Evolutionary conservation across 1,140 invertebrate genomes (phyloP), one percentile per base, ranked within the genome.

Genomic region (Leptonema lineaticorne): DNA sequence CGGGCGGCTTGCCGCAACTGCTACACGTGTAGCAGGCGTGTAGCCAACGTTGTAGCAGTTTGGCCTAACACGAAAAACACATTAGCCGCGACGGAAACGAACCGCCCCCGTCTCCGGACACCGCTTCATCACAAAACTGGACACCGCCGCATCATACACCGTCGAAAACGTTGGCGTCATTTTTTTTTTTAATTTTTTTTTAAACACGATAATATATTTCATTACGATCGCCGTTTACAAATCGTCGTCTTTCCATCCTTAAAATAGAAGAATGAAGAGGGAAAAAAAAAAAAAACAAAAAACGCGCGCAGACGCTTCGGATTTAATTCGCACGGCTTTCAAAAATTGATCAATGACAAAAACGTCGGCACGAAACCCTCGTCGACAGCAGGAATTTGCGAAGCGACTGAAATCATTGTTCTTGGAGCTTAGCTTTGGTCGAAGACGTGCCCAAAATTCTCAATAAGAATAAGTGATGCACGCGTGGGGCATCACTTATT

Each of bases 31-130:
- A 11, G 46, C 20, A 53, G 22, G 20, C 50, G 50, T 53, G 37
- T 41, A 41, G 3, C 37, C 37, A 41, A 1, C 37, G 37, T 41
- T n/a, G 37, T 41, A 41, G 50, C 63, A 66, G 63, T 66, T 66
- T 66, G 48, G 28, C 29, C 29, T 8, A 29, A 66, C 63, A 66
- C 63, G 63, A 66, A 66, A 66, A 66, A 66, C 63, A 56, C 63
- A 66, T 66, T 66, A 56, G 63, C 16, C 24, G 30, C 28, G 33
- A 20, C 4, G 63, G 50, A 66, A 30, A n/a, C 22, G 50, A 53
- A 3, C 16, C 14, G 7, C 46, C 46, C 8, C 7, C 22, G 50
- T 41, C 2, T 41, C 37, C n/a, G n/a, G 48, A 14, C 62, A 46
- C 16, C 22, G 11, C 27, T 28, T 20, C 37, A 27, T n/a, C 16